Conservation (phyloP, 2,888 invertebrate species). For the Dynastes hyllus region DNA sequence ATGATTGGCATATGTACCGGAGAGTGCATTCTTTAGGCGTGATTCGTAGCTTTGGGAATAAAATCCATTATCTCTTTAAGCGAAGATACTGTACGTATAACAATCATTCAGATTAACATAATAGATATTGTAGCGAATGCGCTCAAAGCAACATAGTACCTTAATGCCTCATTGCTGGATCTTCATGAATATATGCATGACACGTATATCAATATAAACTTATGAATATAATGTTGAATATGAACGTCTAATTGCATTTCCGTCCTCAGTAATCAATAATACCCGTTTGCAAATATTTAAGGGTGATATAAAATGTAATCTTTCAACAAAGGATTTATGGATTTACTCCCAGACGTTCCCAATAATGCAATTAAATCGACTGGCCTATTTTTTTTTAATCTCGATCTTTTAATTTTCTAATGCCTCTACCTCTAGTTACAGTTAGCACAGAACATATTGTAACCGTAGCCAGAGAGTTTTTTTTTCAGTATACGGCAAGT, state of each 20-base stretch:
- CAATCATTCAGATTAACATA: conserved; percentile 4
- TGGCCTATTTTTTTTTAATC: too few species aligned
- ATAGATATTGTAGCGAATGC: background rate
- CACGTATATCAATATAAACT: background rate
- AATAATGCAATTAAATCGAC: too few species aligned
- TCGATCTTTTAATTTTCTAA: too few species aligned
- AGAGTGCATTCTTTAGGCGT: conserved; percentile 25
- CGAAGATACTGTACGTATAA: background rate
- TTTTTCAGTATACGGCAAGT: too few species aligned
- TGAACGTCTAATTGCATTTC: background rate
- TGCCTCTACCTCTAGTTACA: too few species aligned
- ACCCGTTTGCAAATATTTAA: too few species aligned
- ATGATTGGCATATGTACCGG: conserved; percentile 37
- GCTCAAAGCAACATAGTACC: background rate
- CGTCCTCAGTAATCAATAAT: too few species aligned
- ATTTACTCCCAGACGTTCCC: too few species aligned
- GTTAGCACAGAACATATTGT: too few species aligned
- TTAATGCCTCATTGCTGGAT: background rate
- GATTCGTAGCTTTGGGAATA: conserved; percentile 40
- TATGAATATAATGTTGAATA: background rate
- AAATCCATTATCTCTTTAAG: conserved; percentile 36
- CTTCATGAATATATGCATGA: conserved; percentile 5
- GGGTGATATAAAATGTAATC: too few species aligned
- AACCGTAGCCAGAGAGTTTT: too few species aligned
- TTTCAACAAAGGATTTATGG: too few species aligned